Conservation (phyloP, 2,888 invertebrate genomes). For the Pseudococcus longispinus region DNA sequence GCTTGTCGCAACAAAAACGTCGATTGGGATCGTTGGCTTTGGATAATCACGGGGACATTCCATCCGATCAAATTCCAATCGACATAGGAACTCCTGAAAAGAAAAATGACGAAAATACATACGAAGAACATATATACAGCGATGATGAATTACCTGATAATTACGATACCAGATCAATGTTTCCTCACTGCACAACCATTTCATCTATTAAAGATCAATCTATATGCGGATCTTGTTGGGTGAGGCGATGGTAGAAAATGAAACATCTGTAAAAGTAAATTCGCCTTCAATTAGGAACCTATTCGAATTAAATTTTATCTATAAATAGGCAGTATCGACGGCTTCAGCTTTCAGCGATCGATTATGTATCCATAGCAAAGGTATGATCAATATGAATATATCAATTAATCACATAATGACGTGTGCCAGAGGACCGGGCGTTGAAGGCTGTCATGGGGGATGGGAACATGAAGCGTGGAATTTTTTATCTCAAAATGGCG, state of each 20-base stretch:
- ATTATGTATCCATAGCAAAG: constrained; percentile 81
- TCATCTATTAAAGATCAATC: constrained; percentile 53
- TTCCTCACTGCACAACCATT: constrained; percentile 5
- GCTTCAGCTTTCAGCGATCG: constrained; percentile 68
- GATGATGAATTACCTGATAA: neutral
- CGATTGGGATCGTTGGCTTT: neutral
- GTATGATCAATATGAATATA: constrained; percentile 73
- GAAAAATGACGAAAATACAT: neutral
- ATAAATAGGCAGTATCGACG: constrained; percentile 44
- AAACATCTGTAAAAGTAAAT: neutral
- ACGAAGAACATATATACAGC: neutral
- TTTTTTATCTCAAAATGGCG: constrained; percentile 85
- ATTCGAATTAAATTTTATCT: neutral
- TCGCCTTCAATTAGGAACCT: neutral
- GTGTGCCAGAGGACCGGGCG: constrained; percentile 78
- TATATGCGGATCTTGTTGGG: constrained; percentile 82
- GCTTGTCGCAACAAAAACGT: neutral
- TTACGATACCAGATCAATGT: constrained; percentile 17
- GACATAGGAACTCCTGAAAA: neutral
- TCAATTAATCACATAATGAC: constrained; percentile 85
- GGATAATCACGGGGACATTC: neutral
- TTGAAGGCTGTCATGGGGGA: constrained; percentile 83
- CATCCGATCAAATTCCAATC: neutral
- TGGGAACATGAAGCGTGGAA: constrained; percentile 83
- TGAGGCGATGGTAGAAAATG: neutral